Evolutionary conservation across 2,888 invertebrate genomes (phyloP), one percentile per base, ranked within the genome.

Genomic region (Parochlus steinenii): DNA sequence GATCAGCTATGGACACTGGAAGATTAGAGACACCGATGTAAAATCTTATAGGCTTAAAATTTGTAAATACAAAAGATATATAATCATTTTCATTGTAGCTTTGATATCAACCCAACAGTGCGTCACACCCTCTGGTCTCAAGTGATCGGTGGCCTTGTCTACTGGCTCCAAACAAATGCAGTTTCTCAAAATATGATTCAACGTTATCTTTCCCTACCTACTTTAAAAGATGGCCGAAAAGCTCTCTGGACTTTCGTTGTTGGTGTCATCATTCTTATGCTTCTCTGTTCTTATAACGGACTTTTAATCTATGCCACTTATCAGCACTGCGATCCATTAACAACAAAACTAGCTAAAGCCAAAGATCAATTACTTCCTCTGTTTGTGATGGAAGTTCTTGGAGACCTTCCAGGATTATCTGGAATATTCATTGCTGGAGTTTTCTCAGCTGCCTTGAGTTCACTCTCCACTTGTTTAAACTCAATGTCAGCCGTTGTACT

Each of bases 171-270:
- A 52, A 69, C 76, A 3, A 76, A 81, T 45, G 71, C 77, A 0
- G 76, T 85, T 4, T 85, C 81, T 50, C 89, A 89, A 53, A 80
- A 79, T 28, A 85, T 87, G 80, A 73, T 87, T 5, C 89, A 90
- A 49, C 63, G 87, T 40, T 85, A 85, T 47, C 62, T 89, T 23
- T 67, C 85, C 1, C 58, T 86, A 33, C 79, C 83, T 0, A 73
- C 67, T 1, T 51, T 86, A 11, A 62, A 63, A 33, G 69, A 72
- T 15, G 85, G 54, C 3, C 49, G 54, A 3, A 62, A 58, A 23
- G 68, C 72, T 2, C 52, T 73, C 22, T 66, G 64, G 62, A 50
- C 61, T 20, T 73, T 71, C 45, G 62, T 66, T 33, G 34, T 51
- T 22, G 71, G 71, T 3, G 60, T 69, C 7, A 45, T 64, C 12